Evolutionary conservation across 2,113 vertebrate species (phyloP).

Genomic region (Neodon shergylaensis): DNA sequence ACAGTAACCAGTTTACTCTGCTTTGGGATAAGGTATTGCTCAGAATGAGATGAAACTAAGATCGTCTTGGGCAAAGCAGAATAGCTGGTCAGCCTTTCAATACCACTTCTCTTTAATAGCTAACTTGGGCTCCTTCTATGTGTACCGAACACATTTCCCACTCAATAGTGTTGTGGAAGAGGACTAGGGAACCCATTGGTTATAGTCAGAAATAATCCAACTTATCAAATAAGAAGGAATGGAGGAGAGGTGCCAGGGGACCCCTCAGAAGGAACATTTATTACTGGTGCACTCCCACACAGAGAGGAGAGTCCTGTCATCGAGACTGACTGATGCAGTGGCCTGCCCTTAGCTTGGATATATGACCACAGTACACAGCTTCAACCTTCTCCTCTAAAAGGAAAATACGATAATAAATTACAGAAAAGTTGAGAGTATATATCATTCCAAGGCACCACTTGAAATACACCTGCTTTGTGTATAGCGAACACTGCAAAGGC

Average conservation of each 20-base stretch:
- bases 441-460: constrained; percentile 24
- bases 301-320: not conserved
- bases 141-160: not conserved
- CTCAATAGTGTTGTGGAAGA: not conserved
- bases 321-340: not conserved
- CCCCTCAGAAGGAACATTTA: not conserved
- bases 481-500: constrained; percentile 44
- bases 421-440: constrained; percentile 50
- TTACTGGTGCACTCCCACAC: not conserved
- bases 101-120: not conserved
- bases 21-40: not conserved
- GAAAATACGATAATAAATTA: constrained; percentile 62
- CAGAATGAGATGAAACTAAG: not conserved
- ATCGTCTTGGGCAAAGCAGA: not conserved
- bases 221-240: constrained; percentile 37
- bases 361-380: not conserved
- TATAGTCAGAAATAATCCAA: constrained; percentile 59
- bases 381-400: constrained; percentile 45
- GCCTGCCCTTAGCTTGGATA: constrained; percentile 34
- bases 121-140: not conserved
- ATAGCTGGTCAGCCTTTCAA: not conserved
- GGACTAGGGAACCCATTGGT: not conserved
- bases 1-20: not conserved
- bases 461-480: constrained; percentile 46
- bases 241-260: not conserved